Conservation (phyloP, 2,113 vertebrate species). For the Clupea harengus region DNA sequence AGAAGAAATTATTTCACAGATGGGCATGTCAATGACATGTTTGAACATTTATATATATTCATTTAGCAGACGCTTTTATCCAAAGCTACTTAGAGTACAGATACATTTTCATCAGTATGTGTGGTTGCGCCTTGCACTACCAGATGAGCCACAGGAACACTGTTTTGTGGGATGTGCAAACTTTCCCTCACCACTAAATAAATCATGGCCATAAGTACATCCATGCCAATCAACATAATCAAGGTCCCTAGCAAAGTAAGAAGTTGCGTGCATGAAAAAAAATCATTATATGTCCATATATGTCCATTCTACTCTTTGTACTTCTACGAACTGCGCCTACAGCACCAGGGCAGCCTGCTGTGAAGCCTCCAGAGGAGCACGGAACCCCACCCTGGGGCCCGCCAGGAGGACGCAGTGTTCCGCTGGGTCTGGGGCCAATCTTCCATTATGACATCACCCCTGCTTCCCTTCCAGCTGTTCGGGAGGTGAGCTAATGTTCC, state of each 20-base stretch:
- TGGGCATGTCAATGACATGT: background rate
- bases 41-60: background rate
- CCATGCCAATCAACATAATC: background rate
- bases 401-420: background rate
- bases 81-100: background rate
- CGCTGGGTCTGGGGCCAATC: constrained; percentile 11
- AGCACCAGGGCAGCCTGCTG: constrained; percentile 6
- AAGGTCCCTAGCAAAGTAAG: background rate
- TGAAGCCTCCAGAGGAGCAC: background rate
- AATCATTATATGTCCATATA: background rate
- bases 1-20: background rate
- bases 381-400: background rate
- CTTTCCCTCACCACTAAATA: background rate
- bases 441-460: constrained; percentile 14
- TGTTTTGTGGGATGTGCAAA: background rate
- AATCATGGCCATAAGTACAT: background rate
- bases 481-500: background rate
- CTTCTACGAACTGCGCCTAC: background rate
- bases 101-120: background rate
- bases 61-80: background rate
- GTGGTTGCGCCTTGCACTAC: background rate
- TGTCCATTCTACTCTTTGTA: background rate
- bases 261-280: background rate
- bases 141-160: background rate
- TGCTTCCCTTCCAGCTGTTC: constrained; percentile 5